These are phyloP conservation scores for Vidua chalybeata DNA, from an alignment of 2,113 vertebrate genomes.

Conservation along the genomic window DNA sequence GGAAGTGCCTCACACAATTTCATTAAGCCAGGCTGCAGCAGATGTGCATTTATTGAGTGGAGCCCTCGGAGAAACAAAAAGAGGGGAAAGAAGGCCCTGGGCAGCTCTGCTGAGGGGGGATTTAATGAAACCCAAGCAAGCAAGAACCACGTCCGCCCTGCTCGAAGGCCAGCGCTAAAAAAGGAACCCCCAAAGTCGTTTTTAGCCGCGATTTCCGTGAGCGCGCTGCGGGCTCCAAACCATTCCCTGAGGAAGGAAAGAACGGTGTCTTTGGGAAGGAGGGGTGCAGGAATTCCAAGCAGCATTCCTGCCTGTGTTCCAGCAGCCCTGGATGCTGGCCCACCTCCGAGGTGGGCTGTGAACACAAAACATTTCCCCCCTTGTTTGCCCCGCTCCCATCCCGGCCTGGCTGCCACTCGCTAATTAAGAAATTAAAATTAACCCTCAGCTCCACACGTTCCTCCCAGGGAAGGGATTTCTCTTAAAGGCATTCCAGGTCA, in stretches of 20 bases:
- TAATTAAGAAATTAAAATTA: not conserved
- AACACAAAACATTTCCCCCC: conserved; percentile 19
- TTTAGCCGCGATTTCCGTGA: not conserved
- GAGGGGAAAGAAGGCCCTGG: not conserved
- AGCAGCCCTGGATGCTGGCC: not conserved
- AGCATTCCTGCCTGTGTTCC: not conserved
- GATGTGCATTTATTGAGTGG: conserved; percentile 37
- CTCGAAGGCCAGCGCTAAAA: not conserved
- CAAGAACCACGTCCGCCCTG: not conserved
- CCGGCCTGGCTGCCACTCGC: not conserved
- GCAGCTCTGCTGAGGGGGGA: not conserved
- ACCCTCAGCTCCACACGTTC: not conserved
- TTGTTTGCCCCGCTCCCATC: not conserved
- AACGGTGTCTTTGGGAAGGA: conserved; percentile 13
- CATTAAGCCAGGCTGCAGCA: not conserved
- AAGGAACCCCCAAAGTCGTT: not conserved
- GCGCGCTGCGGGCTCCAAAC: not conserved
- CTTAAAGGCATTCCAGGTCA: not conserved
- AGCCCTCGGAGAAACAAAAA: not conserved
- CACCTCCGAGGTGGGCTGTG: conserved; percentile 3
- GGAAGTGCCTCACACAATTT: conserved; percentile 8
- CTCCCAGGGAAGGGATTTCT: not conserved
- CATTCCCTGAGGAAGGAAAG: not conserved
- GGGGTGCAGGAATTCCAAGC: not conserved
- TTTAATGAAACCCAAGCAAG: not conserved